These are phyloP conservation scores for Poliocrania exsul DNA, from an alignment of 2,797 vertebrate genomes.

Conservation along the genomic window DNA sequence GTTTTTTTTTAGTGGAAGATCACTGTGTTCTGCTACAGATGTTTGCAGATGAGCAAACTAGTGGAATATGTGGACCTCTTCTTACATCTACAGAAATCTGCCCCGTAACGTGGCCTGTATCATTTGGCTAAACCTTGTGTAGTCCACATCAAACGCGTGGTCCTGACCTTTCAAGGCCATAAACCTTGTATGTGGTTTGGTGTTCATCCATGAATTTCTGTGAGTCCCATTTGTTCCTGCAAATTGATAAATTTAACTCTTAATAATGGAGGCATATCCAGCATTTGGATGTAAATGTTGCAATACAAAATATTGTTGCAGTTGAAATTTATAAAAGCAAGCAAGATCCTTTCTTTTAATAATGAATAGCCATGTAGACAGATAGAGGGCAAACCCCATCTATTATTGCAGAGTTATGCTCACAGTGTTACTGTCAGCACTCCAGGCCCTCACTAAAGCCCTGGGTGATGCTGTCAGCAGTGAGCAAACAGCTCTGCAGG, in stretches of 20 bases:
- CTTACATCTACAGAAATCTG: not conserved
- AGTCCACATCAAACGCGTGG: not conserved
- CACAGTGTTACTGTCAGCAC: not conserved
- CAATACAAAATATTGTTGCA: not conserved
- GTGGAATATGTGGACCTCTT: constrained; percentile 18
- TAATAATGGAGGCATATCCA: not conserved
- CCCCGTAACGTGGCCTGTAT: not conserved
- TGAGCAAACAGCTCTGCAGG: not conserved
- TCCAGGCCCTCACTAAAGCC: not conserved
- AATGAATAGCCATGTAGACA: not conserved
- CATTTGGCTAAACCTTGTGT: not conserved
- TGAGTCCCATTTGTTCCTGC: not conserved
- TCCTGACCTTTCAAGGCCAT: not conserved
- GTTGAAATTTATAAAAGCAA: not conserved
- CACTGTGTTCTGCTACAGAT: constrained; percentile 51
- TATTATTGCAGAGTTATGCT: not conserved
- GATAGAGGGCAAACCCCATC: not conserved
- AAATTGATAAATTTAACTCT: not conserved
- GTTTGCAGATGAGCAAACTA: constrained; percentile 35
- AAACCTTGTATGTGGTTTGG: not conserved
- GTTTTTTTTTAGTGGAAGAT: not conserved
- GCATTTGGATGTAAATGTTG: not conserved
- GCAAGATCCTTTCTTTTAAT: not conserved
- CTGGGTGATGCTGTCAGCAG: not conserved
- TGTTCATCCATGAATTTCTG: not conserved